Conservation (phyloP, 2,888 invertebrate species). For the Phaonia tiefii region DNA sequence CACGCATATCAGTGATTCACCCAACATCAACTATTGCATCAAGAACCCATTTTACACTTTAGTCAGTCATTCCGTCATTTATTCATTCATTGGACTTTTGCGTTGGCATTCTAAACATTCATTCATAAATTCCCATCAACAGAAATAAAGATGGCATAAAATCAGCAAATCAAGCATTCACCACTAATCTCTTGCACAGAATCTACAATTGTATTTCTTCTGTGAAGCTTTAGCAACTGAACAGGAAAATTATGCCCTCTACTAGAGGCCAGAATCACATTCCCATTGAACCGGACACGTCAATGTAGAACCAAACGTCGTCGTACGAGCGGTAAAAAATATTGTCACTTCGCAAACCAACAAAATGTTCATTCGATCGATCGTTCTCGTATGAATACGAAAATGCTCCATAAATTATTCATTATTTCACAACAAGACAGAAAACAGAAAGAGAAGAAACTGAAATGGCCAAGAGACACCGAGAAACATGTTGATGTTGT, state of each 20-base stretch:
- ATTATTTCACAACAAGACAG: slow-evolving; percentile 63
- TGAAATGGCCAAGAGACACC: background rate
- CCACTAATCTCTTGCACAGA: slow-evolving; percentile 55
- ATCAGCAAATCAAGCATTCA: slow-evolving; percentile 16
- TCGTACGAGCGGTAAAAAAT: slow-evolving; percentile 46
- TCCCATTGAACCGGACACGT: slow-evolving; percentile 64
- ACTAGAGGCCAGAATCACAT: slow-evolving; percentile 25
- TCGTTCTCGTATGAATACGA: slow-evolving; percentile 53
- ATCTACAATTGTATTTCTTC: slow-evolving; percentile 41
- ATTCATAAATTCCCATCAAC: slow-evolving; percentile 64
- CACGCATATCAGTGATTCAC: slow-evolving; percentile 70
- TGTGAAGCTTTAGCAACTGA: background rate
- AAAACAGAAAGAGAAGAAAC: slow-evolving; percentile 33
- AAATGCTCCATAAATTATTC: slow-evolving; percentile 67
- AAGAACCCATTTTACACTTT: slow-evolving; percentile 24
- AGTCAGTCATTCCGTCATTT: slow-evolving; percentile 15
- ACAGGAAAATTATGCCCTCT: background rate
- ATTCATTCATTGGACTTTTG: slow-evolving; percentile 36
- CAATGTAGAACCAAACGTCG: background rate
- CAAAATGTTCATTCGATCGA: slow-evolving; percentile 22
- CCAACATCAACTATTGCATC: slow-evolving; percentile 9
- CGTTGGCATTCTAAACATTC: slow-evolving; percentile 52
- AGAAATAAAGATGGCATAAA: background rate
- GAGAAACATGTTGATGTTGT: slow-evolving; percentile 44
- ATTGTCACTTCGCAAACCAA: slow-evolving; percentile 42